Conservation (phyloP, 2,888 invertebrate genomes). For the Agrochola lychnidis region DNA sequence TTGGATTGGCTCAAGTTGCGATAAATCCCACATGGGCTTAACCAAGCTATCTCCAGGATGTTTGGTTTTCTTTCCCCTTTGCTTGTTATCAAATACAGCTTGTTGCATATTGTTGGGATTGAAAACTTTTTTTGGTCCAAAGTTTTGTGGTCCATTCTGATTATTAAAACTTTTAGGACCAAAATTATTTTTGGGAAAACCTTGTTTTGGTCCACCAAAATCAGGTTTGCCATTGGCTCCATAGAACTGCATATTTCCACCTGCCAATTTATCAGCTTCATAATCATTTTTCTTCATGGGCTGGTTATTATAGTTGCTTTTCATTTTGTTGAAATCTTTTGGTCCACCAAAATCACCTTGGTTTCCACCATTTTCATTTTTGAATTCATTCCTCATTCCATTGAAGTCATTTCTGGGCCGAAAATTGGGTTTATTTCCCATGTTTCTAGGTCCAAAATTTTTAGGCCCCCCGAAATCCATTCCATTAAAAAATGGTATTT, state of each 20-base stretch:
- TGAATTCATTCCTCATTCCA: constrained; percentile 86
- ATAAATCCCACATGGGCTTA: constrained; percentile 96
- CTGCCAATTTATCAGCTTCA: constrained; percentile 81
- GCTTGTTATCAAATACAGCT: constrained; percentile 81
- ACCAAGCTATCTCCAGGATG: constrained; percentile 93
- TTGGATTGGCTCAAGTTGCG: constrained; percentile 94
- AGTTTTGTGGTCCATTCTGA: constrained; percentile 82
- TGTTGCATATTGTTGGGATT: constrained; percentile 81
- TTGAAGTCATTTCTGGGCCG: constrained; percentile 88
- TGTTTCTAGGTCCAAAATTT: constrained; percentile 86
- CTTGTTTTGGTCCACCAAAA: constrained; percentile 88
- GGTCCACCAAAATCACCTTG: constrained; percentile 88
- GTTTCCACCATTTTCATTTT: constrained; percentile 81
- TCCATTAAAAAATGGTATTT: constrained; percentile 88
- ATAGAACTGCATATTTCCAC: constrained; percentile 86
- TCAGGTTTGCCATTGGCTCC: constrained; percentile 83
- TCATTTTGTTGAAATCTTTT: constrained; percentile 85
- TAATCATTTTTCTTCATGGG: constrained; percentile 82
- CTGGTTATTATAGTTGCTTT: constrained; percentile 84
- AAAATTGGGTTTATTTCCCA: constrained; percentile 86
- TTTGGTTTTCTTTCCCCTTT: constrained; percentile 92
- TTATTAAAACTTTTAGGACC: constrained; percentile 84
- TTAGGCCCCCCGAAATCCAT: constrained; percentile 89
- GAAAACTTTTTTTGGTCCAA: constrained; percentile 82
- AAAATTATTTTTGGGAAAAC: constrained; percentile 83